Evolutionary conservation across 2,113 vertebrate genomes (phyloP).

Genomic region (Apistogramma diplotaenia): DNA sequence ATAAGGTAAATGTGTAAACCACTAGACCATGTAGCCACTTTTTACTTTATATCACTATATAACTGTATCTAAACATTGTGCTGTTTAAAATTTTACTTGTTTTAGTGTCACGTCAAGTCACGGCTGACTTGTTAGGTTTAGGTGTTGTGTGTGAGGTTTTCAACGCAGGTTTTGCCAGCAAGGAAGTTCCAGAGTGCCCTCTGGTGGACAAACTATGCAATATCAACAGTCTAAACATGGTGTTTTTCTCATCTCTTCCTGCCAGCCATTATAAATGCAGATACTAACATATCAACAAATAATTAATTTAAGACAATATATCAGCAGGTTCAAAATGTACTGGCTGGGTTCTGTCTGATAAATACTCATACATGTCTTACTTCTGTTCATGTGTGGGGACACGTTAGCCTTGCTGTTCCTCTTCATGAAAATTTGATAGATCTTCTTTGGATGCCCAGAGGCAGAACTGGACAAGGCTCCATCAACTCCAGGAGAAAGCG

Average conservation of each 20-base stretch:
- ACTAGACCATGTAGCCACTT: not conserved
- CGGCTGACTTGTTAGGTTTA: not conserved
- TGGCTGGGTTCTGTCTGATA: not conserved
- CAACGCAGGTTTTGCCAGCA: not conserved
- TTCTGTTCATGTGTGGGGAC: slow-evolving; percentile 1
- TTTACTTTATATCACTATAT: not conserved
- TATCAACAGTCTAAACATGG: not conserved
- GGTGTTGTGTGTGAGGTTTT: not conserved
- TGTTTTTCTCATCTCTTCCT: not conserved
- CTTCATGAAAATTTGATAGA: slow-evolving; percentile 48
- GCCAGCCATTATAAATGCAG: not conserved
- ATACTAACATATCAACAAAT: not conserved
- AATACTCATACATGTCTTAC: slow-evolving; percentile 11
- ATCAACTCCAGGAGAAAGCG: not conserved
- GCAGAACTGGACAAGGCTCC: not conserved
- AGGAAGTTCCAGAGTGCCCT: not conserved
- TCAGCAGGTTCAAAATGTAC: not conserved
- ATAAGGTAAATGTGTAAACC: not conserved
- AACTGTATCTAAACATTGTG: not conserved
- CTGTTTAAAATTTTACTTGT: not conserved
- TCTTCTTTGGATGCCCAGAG: not conserved
- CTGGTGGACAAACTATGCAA: too few species aligned
- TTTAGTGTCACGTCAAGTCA: not conserved
- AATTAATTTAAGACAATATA: not conserved
- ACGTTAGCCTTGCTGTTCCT: not conserved